phyloP scores from a whole-genome alignment of 2,888 invertebrate species.

The Neoascia interrupta region DNA sequence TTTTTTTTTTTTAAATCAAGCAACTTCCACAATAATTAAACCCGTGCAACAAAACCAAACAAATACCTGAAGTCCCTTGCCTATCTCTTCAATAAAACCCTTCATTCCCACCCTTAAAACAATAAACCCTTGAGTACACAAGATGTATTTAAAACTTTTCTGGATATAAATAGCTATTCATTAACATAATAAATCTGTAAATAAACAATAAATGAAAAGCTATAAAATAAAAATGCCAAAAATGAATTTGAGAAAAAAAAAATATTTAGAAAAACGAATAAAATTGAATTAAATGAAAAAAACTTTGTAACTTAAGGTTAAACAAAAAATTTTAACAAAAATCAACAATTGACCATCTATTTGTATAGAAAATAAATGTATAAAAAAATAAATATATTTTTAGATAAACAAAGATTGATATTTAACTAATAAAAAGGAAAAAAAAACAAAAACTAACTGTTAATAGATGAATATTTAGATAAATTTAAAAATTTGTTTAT shows the following conservation, averaged over 20 bases:
- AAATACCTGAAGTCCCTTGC: background rate
- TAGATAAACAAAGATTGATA: conserved; percentile 58
- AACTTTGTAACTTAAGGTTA: conserved; percentile 50
- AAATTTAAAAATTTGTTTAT: conserved; percentile 33
- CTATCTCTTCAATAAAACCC: background rate
- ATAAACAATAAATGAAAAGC: conserved; percentile 21
- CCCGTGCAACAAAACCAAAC: background rate
- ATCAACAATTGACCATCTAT: conserved; percentile 67
- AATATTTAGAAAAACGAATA: conserved; percentile 34
- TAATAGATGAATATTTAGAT: conserved; percentile 43
- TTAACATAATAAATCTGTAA: conserved; percentile 36
- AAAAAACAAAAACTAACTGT: conserved; percentile 29
- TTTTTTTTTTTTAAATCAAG: no score
- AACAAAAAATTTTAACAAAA: conserved; percentile 27
- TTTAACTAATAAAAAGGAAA: conserved; percentile 29
- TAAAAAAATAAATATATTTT: conserved; percentile 60
- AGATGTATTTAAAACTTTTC: conserved; percentile 30
- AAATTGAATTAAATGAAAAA: conserved; percentile 8
- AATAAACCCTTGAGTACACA: conserved; percentile 17
- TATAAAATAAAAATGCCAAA: conserved; percentile 50
- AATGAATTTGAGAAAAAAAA: conserved; percentile 27
- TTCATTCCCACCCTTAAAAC: conserved; percentile 48
- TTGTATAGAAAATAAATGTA: conserved; percentile 60
- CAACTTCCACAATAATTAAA: conserved; percentile 46
- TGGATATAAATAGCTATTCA: conserved; percentile 29